Evolutionary conservation across 1,140 invertebrate genomes (phyloP), one percentile per base, ranked within the genome.

Genomic region (Triops cancriformis): DNA sequence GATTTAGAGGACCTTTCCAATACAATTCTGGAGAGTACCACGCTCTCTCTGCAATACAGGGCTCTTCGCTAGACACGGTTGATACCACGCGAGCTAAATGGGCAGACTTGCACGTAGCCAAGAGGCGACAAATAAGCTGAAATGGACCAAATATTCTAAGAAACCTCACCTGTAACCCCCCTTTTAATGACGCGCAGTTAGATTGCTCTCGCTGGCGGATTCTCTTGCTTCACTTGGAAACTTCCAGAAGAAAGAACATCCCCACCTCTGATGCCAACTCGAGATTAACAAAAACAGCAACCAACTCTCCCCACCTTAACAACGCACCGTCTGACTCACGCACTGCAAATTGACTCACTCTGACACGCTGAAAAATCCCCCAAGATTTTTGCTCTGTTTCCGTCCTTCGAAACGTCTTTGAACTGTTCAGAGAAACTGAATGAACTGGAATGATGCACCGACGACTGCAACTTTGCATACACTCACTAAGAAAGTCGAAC

Each of bases 181-280:
- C n/a, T 64, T 64, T 64, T 64, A 64, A 64, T 64, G 51, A 23
- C 51, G n/a, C 51, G 51, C 31, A 37, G 7, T 37, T 64, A 18
- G 51, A 64, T 64, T 64, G 51, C 51, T 64, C 51, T 64, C 51
- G 51, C 51, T n/a, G 4, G 51, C 23, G 51, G 51, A 64, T 64
- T 64, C 31, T 23, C 14, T 4, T 64, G 51, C 51, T 23, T 64
- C 18, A 64, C 51, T 18, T 23, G 2, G 51, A 64, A 64, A 64
- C n/a, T 64, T 64, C n/a, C n/a, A 64, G 51, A 37, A 37, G 31
- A 64, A n/a, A 64, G 51, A 64, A 64, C 51, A 64, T 64, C 51
- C 51, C 18, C 51, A 6, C 51, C 51, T 64, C 18, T 23, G 51
- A 64, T 64, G 9, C 51, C 10, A 64, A 23, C 6, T 64, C 51